Base-by-base conservation (phyloP, 2,113 vertebrate genomes). In the Chloropsis hardwickii region DNA sequence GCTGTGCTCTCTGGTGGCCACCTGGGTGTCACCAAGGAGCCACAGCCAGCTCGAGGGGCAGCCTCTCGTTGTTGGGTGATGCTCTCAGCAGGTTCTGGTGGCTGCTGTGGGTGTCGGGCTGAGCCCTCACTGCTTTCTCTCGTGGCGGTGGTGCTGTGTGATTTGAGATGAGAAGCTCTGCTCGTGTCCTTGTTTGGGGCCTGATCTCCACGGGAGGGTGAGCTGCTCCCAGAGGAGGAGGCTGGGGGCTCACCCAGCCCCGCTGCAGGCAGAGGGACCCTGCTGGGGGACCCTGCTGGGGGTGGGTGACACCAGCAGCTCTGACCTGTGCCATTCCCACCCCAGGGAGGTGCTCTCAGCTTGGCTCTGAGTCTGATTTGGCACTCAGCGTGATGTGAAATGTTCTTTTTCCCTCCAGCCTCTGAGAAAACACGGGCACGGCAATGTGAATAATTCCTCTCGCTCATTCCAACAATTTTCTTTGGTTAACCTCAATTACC, bases 181-280 rank as follows among this genome's bases (percentile, higher is more conserved):
- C 7, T 15, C n/a, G 51, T 24, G 8, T 11, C 25, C 0, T 24
- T 2, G 15, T 8, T 1, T 5, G 44, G 57, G 8, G 28, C 1
- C 69, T 1, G 13, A 2, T 12, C 2, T 14, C 29, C 1, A 0
- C 3, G 69, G 65, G 7, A 35, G 7, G 6, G 1, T 5, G 44
- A 23, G 1, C 15, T 5, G 4, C 1, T n/a, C 37, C 23, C 11
- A 1, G 56, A 1, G 20, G 27, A 48, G 40, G 40, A 69, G 65
- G 39, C 11, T 3, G 24, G 53, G 8, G 29, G 48, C 10, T 53
- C 0, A 0, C 21, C 58, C 2, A 3, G 23, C 2, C 29, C 29
- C 28, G 1, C 7, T 16, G 6, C 4, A 17, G 22, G 48, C 29
- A 12, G 4, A 35, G 54, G 5, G 33, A 21, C 24, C 3, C 53